Percentiles rank a stretch among this genome's conserved stretches.
phyloP scores from a whole-genome alignment of 2,113 vertebrate species.

The Triplophysa tibetana region DNA sequence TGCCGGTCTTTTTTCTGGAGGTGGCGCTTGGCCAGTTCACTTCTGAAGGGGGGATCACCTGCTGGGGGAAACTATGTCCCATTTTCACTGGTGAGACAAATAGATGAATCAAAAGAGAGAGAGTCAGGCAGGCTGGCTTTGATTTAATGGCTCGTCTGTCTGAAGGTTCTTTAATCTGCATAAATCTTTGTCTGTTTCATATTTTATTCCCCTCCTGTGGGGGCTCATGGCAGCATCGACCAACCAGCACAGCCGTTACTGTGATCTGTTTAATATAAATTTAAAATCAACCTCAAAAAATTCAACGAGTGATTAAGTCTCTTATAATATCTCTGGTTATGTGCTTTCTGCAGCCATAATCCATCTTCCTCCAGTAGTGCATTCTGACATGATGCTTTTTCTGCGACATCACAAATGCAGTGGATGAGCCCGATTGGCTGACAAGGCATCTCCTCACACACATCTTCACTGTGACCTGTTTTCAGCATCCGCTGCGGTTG shows the following conservation, averaged over 20 bases:
- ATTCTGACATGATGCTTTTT: too few species aligned
- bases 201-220: background rate
- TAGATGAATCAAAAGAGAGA: background rate
- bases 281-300: background rate
- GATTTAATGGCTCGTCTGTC: background rate
- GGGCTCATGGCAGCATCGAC: background rate
- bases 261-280: background rate
- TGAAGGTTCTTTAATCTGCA: conserved; percentile 14
- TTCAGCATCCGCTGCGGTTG: conserved; percentile 43
- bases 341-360: too few species aligned
- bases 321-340: too few species aligned
- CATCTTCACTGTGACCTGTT: conserved; percentile 31
- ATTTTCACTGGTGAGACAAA: conserved; percentile 91
- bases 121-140: background rate
- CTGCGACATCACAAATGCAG: too few species aligned
- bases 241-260: background rate
- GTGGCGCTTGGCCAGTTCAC: conserved; percentile 97
- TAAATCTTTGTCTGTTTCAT: background rate
- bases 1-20: conserved; percentile 98
- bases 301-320: too few species aligned
- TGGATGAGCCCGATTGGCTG: background rate
- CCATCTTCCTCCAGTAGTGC: too few species aligned
- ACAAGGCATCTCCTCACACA: background rate
- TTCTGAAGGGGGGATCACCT: conserved; percentile 97
- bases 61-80: conserved; percentile 97